Percentiles rank a stretch among this genome's conserved stretches.
phyloP scores from a whole-genome alignment of 1,140 invertebrate genomes.

The Drosophila miranda region DNA sequence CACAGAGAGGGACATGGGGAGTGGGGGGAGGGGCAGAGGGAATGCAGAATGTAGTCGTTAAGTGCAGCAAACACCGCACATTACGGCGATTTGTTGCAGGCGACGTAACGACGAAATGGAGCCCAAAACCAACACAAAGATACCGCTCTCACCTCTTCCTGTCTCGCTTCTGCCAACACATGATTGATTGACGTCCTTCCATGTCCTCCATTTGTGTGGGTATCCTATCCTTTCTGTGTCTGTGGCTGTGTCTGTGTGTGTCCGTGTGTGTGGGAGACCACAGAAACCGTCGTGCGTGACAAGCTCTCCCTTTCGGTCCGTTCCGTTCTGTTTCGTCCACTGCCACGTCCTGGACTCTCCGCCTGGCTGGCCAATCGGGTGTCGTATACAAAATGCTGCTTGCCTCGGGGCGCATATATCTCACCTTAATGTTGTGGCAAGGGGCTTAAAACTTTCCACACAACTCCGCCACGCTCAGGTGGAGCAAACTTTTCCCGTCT shows the following conservation, averaged over 20 bases:
- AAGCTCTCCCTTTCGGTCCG: conserved; percentile 18
- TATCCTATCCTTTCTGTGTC: conserved; percentile 15
- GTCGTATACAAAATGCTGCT: conserved; percentile 51
- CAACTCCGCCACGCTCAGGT: conserved; percentile 23
- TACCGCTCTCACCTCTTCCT: conserved; percentile 6
- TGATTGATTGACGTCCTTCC: conserved; percentile 65
- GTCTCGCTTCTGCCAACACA: conserved; percentile 6
- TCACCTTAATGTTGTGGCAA: conserved; percentile 47
- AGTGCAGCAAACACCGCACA: conserved; percentile 73
- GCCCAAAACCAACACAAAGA: conserved; percentile 24
- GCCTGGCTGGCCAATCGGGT: conserved; percentile 3
- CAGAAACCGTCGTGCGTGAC: conserved; percentile 47
- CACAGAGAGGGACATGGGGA: not conserved
- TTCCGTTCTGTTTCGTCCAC: conserved; percentile 12
- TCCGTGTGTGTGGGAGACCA: conserved; percentile 23
- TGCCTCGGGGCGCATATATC: conserved; percentile 51
- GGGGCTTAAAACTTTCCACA: conserved; percentile 4
- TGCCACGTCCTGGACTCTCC: too few relatives aligned
- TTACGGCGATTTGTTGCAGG: conserved; percentile 66
- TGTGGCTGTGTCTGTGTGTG: not conserved
- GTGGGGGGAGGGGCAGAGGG: not conserved
- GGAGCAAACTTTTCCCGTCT: conserved; percentile 31
- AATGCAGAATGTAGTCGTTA: conserved; percentile 51
- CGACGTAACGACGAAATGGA: conserved; percentile 50
- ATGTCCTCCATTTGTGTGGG: not conserved